A percentile compares a stretch with the other conserved stretches of the same genome.
phyloP scores from a whole-genome alignment of 2,888 invertebrate species.

The Aspidiotus rigidus region DNA sequence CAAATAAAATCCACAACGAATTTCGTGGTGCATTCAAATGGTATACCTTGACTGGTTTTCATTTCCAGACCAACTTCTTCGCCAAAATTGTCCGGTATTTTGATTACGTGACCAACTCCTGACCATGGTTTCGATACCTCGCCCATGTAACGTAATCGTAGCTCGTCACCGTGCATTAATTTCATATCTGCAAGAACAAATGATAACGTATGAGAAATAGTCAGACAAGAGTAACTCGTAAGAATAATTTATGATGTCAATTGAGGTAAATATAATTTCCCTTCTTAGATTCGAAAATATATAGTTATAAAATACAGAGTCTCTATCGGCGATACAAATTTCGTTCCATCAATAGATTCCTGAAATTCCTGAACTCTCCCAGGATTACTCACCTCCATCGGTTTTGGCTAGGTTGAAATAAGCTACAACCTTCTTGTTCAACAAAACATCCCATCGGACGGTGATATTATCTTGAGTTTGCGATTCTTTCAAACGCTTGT shows the following conservation, averaged over 20 bases:
- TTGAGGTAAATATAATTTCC: too few relatives aligned
- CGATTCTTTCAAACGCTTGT: constrained; percentile 92
- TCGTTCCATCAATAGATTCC: too few relatives aligned
- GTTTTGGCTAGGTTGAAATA: constrained; percentile 96
- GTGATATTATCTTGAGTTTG: constrained; percentile 97
- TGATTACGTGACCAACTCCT: constrained; percentile 96
- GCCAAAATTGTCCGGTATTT: constrained; percentile 89
- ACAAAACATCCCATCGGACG: constrained; percentile 96
- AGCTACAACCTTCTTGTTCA: constrained; percentile 96
- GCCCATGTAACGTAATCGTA: constrained; percentile 83
- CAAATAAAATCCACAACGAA: constrained; percentile 98
- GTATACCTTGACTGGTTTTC: constrained; percentile 83
- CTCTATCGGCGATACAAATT: too few relatives aligned
- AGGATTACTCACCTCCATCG: constrained; percentile 56
- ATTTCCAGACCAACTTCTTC: constrained; percentile 97
- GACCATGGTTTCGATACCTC: constrained; percentile 92
- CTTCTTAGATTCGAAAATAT: too few relatives aligned
- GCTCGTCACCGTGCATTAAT: constrained; percentile 97
- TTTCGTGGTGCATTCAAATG: constrained; percentile 85
- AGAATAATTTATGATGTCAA: too few relatives aligned
- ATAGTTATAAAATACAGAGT: too few relatives aligned
- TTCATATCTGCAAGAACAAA: constrained; percentile 66
- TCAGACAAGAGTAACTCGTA: too few relatives aligned
- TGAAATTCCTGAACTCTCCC: too few relatives aligned
- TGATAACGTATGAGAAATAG: too few relatives aligned